These are phyloP conservation scores for Oncorhynchus keta DNA, from an alignment of 2,113 vertebrate genomes.

Conservation along the genomic window DNA sequence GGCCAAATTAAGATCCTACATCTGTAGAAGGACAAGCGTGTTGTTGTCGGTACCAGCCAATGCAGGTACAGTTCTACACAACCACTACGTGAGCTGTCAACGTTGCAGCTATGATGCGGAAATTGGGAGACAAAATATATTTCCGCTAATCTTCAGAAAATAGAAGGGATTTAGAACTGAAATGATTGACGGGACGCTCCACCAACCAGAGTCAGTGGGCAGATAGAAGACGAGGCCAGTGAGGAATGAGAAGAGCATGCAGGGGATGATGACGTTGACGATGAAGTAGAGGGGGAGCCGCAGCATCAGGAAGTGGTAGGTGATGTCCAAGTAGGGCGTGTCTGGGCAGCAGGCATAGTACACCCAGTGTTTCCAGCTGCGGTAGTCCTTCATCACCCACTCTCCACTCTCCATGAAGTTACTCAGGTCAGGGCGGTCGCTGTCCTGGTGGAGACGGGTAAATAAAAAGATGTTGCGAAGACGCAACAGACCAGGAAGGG, in stretches of 20 bases:
- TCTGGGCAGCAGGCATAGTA: constrained; percentile 82
- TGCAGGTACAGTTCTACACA: not conserved
- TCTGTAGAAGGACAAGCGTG: constrained; percentile 2
- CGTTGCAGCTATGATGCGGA: not conserved
- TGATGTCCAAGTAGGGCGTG: constrained; percentile 91
- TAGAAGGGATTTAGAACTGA: not conserved
- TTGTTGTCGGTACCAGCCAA: not conserved
- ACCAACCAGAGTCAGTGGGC: constrained; percentile 95
- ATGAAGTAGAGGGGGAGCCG: constrained; percentile 93
- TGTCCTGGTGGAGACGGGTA: constrained; percentile 73
- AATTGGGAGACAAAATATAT: not conserved
- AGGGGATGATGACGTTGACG: constrained; percentile 92
- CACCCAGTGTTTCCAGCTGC: constrained; percentile 88
- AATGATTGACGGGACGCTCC: not conserved
- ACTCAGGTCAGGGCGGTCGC: constrained; percentile 84
- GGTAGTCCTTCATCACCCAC: constrained; percentile 90
- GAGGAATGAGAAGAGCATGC: constrained; percentile 91
- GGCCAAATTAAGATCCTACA: no score
- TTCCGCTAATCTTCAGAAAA: not conserved
- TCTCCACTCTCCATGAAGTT: constrained; percentile 93
- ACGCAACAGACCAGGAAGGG: not conserved
- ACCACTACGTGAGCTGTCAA: not conserved
- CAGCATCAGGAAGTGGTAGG: constrained; percentile 92
- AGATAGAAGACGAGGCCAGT: constrained; percentile 93
- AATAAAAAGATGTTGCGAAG: not conserved